Base-by-base conservation (phyloP, 2,797 vertebrate genomes). In the Acanthurus tractus region DNA sequence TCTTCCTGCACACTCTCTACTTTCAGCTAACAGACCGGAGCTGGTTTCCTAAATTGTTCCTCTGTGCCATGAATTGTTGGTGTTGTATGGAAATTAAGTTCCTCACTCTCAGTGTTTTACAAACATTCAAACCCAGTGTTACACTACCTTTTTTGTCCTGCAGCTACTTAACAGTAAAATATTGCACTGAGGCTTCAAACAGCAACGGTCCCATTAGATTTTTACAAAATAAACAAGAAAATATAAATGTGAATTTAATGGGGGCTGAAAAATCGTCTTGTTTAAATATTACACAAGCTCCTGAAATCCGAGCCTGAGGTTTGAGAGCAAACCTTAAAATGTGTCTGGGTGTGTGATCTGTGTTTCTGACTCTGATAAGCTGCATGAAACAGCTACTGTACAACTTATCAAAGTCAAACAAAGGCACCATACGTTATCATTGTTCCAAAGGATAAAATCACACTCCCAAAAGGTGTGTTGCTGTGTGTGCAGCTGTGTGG, bases 361-460 rank as follows among this genome's bases (percentile, higher is more conserved):
- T 34, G 42, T 46, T 15, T 52, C 29, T 65, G 40, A 48, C 49
- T 63, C 11, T 36, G 40, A 74, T 65, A 59, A n/a, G 17, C 6
- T 17, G 8, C 40, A 34, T 20, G 20, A 49, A 48, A 18, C 2
- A 1, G 38, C 46, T 1, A 4, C 10, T 44, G 69, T 52, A 36
- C 22, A 52, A 38, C 23, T 59, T 56, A 22, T 17, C 38, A 55
- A 57, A 66, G 53, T 18, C 23, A 61, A 52, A 70, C 17, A 63
- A 9, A 38, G 58, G 8, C 63, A 55, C 13, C 8, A 22, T 20
- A 14, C n/a, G 9, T 50, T 15, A 42, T 64, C 14, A 4, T 2
- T 15, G 9, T 20, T 18, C 23, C 70, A 17, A 29, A 34, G 18
- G 22, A 22, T 12, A 25, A 46, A 69, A 38, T 22, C 38, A 20